A percentile compares a stretch with the other conserved stretches of the same genome.
Evolutionary conservation across 1,140 invertebrate species (phyloP).

Genomic region (Metaphire vulgaris): DNA sequence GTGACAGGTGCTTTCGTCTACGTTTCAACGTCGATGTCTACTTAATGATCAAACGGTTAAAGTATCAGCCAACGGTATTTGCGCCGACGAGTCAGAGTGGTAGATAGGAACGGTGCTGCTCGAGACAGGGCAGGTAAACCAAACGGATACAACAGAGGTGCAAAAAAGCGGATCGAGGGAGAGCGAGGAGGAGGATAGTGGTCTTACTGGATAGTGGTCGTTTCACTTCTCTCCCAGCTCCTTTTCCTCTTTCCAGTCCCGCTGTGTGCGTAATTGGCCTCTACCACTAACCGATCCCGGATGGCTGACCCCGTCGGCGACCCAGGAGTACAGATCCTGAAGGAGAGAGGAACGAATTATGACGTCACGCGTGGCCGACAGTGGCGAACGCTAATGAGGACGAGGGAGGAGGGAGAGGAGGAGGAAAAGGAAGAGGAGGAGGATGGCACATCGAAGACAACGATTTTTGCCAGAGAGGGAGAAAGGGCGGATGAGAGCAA

Average conservation of each 20-base stretch:
- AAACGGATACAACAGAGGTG: background rate
- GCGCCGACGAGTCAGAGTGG: too few relatives aligned
- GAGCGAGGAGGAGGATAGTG: background rate
- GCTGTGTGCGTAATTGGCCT: too few relatives aligned
- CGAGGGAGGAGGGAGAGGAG: background rate
- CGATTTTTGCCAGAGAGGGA: background rate
- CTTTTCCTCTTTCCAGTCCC: too few relatives aligned
- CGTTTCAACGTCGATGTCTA: too few relatives aligned
- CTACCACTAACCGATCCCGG: background rate
- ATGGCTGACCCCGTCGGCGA: background rate
- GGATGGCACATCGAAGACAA: background rate
- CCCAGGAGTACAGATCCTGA: background rate
- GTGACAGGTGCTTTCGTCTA: too few relatives aligned
- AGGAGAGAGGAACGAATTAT: background rate
- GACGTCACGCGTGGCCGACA: background rate
- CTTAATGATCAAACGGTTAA: too few relatives aligned
- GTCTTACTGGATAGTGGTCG: conserved; percentile 8
- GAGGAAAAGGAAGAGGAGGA: conserved; percentile 11
- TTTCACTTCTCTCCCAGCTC: too few relatives aligned
- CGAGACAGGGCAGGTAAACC: too few relatives aligned
- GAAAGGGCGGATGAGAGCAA: conserved; percentile 21
- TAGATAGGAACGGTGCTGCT: too few relatives aligned
- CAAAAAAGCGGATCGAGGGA: conserved; percentile 1
- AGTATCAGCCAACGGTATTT: too few relatives aligned
- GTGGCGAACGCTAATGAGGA: background rate